These are phyloP conservation scores for Pipistrellus pygmaeus DNA, from an alignment of 2,797 vertebrate genomes.

Conservation along the genomic window DNA sequence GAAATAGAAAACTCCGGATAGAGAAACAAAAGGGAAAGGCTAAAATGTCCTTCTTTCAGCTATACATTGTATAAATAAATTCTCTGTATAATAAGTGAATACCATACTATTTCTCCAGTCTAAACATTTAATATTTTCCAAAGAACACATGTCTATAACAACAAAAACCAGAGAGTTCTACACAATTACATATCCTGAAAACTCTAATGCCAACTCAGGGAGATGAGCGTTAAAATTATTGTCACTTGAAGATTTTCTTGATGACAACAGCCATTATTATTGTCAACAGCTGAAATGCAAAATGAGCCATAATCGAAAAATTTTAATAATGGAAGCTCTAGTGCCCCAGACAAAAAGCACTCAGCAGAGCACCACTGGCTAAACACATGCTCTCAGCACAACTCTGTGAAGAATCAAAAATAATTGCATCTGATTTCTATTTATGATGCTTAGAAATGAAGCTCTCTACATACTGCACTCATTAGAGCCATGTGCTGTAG, in stretches of 20 bases:
- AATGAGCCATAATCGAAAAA: constrained; percentile 4
- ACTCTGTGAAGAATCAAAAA: background rate
- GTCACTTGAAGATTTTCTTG: background rate
- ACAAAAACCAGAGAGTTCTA: background rate
- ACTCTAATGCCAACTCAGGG: background rate
- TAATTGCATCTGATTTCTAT: background rate
- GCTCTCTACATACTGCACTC: background rate
- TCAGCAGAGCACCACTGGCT: background rate
- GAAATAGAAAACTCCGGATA: background rate
- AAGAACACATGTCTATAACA: background rate
- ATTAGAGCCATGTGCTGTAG: background rate
- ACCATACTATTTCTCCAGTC: background rate
- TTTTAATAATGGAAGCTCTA: constrained; percentile 25
- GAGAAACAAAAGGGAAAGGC: constrained; percentile 5
- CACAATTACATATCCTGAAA: background rate
- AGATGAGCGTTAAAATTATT: background rate
- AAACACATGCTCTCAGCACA: background rate
- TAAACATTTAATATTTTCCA: constrained; percentile 18
- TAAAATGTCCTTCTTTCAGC: background rate
- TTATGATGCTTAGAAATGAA: constrained; percentile 7
- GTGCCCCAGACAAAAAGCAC: background rate
- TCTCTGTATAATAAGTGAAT: background rate
- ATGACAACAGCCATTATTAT: constrained; percentile 22
- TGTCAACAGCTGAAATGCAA: background rate
- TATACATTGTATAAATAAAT: background rate